A percentile compares a stretch with the other conserved stretches of the same genome.
These are phyloP conservation scores for Sciurus niger DNA, from an alignment of 2,113 vertebrate species.

Conservation along the genomic window DNA sequence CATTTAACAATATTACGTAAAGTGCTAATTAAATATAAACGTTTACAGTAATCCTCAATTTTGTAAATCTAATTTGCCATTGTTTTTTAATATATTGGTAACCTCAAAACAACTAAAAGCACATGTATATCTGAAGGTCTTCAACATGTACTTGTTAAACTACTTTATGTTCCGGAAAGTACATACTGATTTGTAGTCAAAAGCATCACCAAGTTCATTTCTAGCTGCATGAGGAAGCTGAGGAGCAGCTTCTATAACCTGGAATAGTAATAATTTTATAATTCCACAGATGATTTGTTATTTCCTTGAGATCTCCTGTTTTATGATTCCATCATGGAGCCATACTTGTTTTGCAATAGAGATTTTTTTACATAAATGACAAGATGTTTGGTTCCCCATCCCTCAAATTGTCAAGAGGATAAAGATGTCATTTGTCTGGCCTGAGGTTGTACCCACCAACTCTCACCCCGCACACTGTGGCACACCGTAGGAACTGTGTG, in stretches of 20 bases:
- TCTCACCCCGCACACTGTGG: neutral
- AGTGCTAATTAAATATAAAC: neutral
- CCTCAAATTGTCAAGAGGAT: neutral
- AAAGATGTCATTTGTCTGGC: neutral
- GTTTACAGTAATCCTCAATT: neutral
- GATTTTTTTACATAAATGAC: no score
- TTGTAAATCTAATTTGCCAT: neutral
- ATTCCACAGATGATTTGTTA: neutral
- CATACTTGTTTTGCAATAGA: neutral
- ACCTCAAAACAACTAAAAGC: neutral
- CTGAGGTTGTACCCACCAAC: neutral
- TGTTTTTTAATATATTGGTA: conserved; percentile 31
- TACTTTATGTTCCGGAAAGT: neutral
- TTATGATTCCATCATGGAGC: neutral
- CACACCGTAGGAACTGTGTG: neutral
- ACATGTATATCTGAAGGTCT: neutral
- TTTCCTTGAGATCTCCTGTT: neutral
- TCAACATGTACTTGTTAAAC: neutral
- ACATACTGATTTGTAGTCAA: neutral
- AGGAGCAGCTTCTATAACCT: neutral
- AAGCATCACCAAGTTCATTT: neutral
- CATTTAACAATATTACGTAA: neutral
- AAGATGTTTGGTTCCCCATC: no score
- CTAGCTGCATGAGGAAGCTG: neutral
- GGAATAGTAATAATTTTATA: conserved; percentile 1